phyloP scores from a whole-genome alignment of 2,888 invertebrate species.

The Alloscopus bannaensis region DNA sequence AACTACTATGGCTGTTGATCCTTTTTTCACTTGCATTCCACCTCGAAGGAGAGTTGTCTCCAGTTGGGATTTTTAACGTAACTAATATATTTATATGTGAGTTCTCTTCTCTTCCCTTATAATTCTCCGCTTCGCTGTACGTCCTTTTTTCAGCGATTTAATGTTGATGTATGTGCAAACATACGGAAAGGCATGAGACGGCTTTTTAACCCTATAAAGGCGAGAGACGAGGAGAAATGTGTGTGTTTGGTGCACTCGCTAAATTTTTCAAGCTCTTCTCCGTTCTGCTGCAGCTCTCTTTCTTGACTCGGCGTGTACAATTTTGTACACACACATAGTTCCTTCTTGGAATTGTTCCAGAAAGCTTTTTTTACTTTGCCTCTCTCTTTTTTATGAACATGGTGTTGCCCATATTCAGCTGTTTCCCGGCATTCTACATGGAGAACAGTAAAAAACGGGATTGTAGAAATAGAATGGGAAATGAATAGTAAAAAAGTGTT shows the following conservation, averaged over 20 bases:
- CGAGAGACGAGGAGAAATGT: too few relatives aligned
- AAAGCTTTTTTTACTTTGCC: slow-evolving; percentile 40
- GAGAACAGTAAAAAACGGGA: too few relatives aligned
- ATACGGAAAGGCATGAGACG: slow-evolving; percentile 53
- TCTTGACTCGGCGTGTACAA: neutral
- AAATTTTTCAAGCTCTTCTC: neutral
- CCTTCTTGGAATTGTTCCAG: slow-evolving; percentile 52
- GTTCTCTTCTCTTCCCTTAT: too few relatives aligned
- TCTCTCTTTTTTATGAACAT: slow-evolving; percentile 48
- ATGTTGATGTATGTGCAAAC: slow-evolving; percentile 59
- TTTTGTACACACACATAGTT: too few relatives aligned
- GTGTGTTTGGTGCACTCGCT: slow-evolving; percentile 1
- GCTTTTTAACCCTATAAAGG: slow-evolving; percentile 34
- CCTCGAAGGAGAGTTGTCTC: slow-evolving; percentile 3
- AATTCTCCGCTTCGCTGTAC: too few relatives aligned
- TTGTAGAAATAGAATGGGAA: slow-evolving; percentile 16
- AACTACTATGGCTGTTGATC: slow-evolving; percentile 51
- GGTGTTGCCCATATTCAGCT: slow-evolving; percentile 13
- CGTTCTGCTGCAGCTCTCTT: slow-evolving; percentile 52
- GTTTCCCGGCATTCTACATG: too few relatives aligned
- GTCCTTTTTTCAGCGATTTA: slow-evolving; percentile 50
- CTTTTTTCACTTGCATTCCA: slow-evolving; percentile 34
- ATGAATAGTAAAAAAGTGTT: slow-evolving; percentile 35
- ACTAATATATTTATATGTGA: slow-evolving; percentile 45
- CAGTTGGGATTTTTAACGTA: slow-evolving; percentile 48